Evolutionary conservation across 2,797 vertebrate genomes (phyloP).

Genomic region (Silurus lanzhouensis): DNA sequence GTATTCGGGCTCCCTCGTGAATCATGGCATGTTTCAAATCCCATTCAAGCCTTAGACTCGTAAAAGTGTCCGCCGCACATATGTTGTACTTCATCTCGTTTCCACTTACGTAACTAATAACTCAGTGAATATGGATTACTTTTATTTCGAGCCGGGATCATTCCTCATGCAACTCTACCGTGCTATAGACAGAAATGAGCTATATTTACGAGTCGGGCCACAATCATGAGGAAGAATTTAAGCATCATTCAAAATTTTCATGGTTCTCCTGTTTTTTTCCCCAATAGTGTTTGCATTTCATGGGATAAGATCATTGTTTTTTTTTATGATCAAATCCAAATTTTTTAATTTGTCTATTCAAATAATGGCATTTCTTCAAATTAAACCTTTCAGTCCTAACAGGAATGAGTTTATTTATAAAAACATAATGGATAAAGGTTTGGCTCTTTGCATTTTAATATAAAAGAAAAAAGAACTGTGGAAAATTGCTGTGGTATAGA

Average conservation of each 20-base stretch:
- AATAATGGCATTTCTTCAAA: too few species aligned
- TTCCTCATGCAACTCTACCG: neutral
- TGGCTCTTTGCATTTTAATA: neutral
- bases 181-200: neutral
- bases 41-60: constrained; percentile 62
- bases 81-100: constrained; percentile 32
- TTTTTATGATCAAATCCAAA: neutral
- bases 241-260: neutral
- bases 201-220: neutral
- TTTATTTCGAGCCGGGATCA: neutral
- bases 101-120: constrained; percentile 43
- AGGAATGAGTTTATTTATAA: neutral
- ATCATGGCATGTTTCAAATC: constrained; percentile 65
- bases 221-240: neutral
- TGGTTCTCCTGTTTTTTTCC: neutral
- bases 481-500: neutral
- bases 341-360: neutral
- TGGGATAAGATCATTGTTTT: neutral
- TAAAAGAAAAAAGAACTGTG: neutral
- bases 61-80: constrained; percentile 58
- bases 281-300: neutral
- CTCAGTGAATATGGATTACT: constrained; percentile 32
- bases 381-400: neutral
- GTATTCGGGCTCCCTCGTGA: constrained; percentile 68
- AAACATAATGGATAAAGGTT: neutral